These are phyloP conservation scores for Clarias pachynema DNA, from an alignment of 2,797 vertebrate species.

Conservation along the genomic window DNA sequence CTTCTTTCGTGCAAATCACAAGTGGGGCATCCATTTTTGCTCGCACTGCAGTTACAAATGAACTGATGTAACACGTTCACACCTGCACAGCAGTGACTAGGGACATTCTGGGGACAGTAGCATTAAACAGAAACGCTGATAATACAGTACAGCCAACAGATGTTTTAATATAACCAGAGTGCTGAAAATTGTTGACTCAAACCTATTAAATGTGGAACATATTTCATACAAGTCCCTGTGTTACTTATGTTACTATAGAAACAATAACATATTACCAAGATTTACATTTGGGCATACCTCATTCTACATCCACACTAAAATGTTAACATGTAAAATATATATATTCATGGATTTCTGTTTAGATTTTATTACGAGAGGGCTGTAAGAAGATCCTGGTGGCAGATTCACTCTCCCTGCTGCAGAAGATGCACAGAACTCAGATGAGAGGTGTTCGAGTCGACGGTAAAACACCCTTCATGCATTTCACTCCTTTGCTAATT, in stretches of 20 bases:
- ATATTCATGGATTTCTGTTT: conserved; percentile 37
- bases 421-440: conserved; percentile 97
- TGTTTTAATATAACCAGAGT: too few relatives aligned
- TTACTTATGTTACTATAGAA: background rate
- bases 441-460: conserved; percentile 91
- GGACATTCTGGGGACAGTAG: too few relatives aligned
- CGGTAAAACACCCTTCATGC: conserved; percentile 70
- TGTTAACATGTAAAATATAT: background rate
- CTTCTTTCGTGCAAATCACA: too few relatives aligned
- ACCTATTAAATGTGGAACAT: background rate
- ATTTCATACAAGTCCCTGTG: background rate
- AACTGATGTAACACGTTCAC: too few relatives aligned
- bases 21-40: too few relatives aligned
- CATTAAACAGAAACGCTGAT: too few relatives aligned
- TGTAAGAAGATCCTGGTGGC: conserved; percentile 99
- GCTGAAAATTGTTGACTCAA: too few relatives aligned
- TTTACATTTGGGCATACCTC: too few relatives aligned
- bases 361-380: conserved; percentile 95
- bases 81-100: too few relatives aligned
- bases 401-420: conserved; percentile 92
- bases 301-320: background rate
- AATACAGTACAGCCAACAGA: too few relatives aligned
- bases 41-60: too few relatives aligned
- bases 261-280: background rate
- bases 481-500: conserved; percentile 13